A percentile compares a stretch with the other conserved stretches of the same genome.
Evolutionary conservation across 2,797 vertebrate genomes (phyloP).

Genomic region (Echiichthys vipera): DNA sequence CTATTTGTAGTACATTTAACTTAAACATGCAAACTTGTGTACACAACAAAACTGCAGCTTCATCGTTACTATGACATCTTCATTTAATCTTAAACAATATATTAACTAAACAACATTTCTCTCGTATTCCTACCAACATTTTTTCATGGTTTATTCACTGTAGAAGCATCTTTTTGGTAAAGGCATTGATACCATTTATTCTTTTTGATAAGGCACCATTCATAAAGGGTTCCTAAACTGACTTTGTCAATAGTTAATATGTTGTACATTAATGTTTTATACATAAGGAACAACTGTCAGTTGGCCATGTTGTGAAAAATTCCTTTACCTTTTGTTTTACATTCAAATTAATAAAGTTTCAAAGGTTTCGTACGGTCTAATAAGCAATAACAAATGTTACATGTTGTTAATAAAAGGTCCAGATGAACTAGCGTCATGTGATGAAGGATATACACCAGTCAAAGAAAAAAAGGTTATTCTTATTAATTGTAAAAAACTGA

Average conservation of each 20-base stretch:
- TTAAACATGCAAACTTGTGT: not conserved
- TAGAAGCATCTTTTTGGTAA: not conserved
- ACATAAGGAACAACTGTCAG: no score
- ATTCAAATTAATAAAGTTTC: not conserved
- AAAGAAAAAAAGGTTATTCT: not conserved
- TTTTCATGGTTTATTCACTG: not conserved
- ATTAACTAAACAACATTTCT: slow-evolving; percentile 1
- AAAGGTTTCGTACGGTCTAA: not conserved
- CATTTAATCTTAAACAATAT: not conserved
- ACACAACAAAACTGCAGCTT: slow-evolving; percentile 8
- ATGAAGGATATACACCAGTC: not conserved
- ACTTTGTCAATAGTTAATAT: not conserved
- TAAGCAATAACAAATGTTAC: not conserved
- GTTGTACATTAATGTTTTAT: not conserved
- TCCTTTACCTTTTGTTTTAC: no score
- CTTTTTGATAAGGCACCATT: not conserved
- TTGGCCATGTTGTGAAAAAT: no score
- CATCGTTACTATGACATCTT: slow-evolving; percentile 8
- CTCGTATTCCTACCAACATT: not conserved
- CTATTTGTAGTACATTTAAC: not conserved
- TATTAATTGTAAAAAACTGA: not conserved
- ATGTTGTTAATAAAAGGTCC: not conserved
- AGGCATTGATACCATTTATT: not conserved
- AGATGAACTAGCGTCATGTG: not conserved
- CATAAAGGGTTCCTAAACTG: not conserved